Base-by-base conservation (phyloP, 2,888 invertebrate genomes). In the Amorpha juglandis region DNA sequence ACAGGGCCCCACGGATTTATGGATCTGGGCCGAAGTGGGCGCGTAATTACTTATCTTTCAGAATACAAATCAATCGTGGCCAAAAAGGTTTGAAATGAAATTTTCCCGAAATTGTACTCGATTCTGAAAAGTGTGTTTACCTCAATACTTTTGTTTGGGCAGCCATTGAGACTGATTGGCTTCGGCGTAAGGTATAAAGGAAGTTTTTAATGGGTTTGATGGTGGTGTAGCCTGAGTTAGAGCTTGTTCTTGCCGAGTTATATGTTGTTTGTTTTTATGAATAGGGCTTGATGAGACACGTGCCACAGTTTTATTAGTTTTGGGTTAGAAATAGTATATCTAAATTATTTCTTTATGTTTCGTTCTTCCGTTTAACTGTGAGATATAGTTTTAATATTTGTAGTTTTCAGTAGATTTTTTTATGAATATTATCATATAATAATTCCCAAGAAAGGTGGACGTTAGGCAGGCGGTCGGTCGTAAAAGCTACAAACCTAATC, bases 11-110 rank as follows among this genome's bases (percentile, higher is more conserved):
- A 78, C 82, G 92, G 92, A 93, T 93, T 92, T 93, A 93, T 93
- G 92, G 92, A 93, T 93, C 92, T 91, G 87, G 84, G 89, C 88
- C 82, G 82, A 83, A 88, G 88, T 83, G 86, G 86, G 83, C 79
- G 82, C 86, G 91, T 91, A 92, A 93, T 93, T 93, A 93, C 92
- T 92, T 93, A 93, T 92, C 92, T 92, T 88, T 84, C 86, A 79
- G 89, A 90, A 91, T 91, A 91, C 92, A 91, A 93, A 92, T 92
- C 92, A 93, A 93, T 93, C 91, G 90, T 70, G 73, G 77, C 74
- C 69, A 80, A 82, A 83, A 85, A 80, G 78, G 74, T 65, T 65
- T 66, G 75, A 74, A 76, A 74, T 74, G 74, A 74, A 74, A 69
- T 72, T 70, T 71, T 62, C 65, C 63, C 68, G 69, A 74, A 72